Evolutionary conservation across 2,888 invertebrate genomes (phyloP).

Genomic region (Anthoptus insignis): DNA sequence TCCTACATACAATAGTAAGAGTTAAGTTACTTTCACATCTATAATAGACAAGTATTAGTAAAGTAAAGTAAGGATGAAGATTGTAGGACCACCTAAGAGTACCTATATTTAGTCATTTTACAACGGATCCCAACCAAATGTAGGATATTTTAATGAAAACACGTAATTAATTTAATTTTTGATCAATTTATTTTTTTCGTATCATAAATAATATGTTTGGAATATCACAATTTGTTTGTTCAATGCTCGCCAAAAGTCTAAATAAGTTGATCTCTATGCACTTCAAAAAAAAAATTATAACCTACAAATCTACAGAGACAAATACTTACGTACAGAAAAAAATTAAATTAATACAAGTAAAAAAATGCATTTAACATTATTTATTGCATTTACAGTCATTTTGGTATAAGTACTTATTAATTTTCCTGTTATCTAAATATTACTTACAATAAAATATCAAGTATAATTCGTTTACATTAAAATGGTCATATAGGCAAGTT

Average conservation of each 20-base stretch:
- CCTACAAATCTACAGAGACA: not conserved
- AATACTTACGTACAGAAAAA: not conserved
- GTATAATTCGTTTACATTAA: too few species aligned
- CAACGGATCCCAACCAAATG: too few species aligned
- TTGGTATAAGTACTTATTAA: not conserved
- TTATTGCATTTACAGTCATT: not conserved
- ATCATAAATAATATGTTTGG: slow-evolving; percentile 75
- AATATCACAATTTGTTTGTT: slow-evolving; percentile 76
- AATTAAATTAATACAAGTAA: not conserved
- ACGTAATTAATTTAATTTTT: slow-evolving; percentile 21
- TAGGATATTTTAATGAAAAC: not conserved
- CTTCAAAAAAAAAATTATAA: slow-evolving; percentile 6
- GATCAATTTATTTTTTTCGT: slow-evolving; percentile 54
- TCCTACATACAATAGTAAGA: too few species aligned
- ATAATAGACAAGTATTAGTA: too few species aligned
- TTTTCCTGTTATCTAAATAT: too few species aligned
- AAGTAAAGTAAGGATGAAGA: too few species aligned
- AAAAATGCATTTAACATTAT: not conserved
- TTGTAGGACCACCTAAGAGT: too few species aligned
- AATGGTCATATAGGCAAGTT: too few species aligned
- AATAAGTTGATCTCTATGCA: slow-evolving; percentile 13
- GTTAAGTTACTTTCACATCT: too few species aligned
- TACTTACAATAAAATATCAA: not conserved
- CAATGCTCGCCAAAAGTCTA: slow-evolving; percentile 57
- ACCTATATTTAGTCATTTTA: too few species aligned